A percentile compares a stretch with the other conserved stretches of the same genome.
Conservation (phyloP, 2,888 invertebrate genomes). For the Cacoxenus indagator region DNA sequence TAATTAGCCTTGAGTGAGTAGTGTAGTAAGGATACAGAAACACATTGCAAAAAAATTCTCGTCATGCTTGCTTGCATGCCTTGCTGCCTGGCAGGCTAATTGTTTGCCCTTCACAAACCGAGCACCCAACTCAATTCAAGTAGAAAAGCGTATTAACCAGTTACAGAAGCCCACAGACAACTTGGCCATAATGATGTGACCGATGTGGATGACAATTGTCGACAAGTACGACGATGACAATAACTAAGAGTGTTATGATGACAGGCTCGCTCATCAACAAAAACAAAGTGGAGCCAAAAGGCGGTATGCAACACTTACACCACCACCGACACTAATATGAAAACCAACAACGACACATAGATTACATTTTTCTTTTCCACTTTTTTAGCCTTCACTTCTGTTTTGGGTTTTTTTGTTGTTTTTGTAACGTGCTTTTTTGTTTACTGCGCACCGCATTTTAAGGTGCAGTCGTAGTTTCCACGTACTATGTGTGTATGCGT, state of each 20-base stretch:
- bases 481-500: not conserved
- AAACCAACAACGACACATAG: not conserved
- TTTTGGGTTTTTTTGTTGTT: constrained; percentile 1
- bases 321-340: not conserved
- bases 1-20: constrained; percentile 19
- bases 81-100: not conserved
- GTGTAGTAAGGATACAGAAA: not conserved
- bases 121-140: not conserved
- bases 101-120: not conserved
- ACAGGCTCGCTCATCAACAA: not conserved
- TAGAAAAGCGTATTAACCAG: not conserved
- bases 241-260: not conserved
- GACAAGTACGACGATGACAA: not conserved
- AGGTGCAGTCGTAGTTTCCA: constrained; percentile 15
- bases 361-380: not conserved
- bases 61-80: not conserved
- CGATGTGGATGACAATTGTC: not conserved
- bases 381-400: not conserved
- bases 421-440: not conserved
- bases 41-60: not conserved
- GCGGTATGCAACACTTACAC: not conserved
- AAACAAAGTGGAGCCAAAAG: constrained; percentile 14
- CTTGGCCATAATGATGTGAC: constrained; percentile 8
- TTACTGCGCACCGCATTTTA: constrained; percentile 10
- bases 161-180: not conserved